Conservation (phyloP, 1,140 invertebrate genomes). For the Macrocentrus cingulum region DNA sequence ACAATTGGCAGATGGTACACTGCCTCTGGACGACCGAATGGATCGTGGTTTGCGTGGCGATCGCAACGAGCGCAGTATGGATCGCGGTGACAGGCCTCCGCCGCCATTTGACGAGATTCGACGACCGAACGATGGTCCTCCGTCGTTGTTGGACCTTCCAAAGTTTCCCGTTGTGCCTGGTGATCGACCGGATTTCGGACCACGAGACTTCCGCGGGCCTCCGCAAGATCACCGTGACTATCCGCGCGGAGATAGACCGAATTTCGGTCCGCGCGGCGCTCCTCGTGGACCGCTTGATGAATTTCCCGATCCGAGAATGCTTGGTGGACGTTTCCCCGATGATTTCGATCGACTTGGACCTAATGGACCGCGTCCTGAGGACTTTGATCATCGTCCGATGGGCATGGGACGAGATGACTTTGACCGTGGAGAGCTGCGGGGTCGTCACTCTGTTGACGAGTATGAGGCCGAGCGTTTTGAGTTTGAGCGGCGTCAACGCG, state of each 20-base stretch:
- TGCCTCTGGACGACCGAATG: slow-evolving; percentile 51
- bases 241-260: slow-evolving; percentile 33
- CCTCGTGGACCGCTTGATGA: slow-evolving; percentile 40
- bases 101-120: slow-evolving; percentile 40
- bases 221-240: slow-evolving; percentile 41
- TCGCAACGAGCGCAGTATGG: slow-evolving; percentile 41
- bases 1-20: slow-evolving; percentile 54
- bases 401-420: slow-evolving; percentile 48
- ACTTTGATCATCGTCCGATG: slow-evolving; percentile 49
- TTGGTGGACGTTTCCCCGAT: slow-evolving; percentile 42
- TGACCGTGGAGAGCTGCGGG: slow-evolving; percentile 45
- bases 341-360: slow-evolving; percentile 49
- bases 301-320: slow-evolving; percentile 45
- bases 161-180: slow-evolving; percentile 42
- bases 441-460: slow-evolving; percentile 47
- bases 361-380: slow-evolving; percentile 49
- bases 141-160: slow-evolving; percentile 50
- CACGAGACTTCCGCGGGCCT: slow-evolving; percentile 42
- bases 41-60: slow-evolving; percentile 42
- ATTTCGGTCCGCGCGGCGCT: slow-evolving; percentile 39
- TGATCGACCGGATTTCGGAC: slow-evolving; percentile 43
- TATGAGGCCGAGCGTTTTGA: slow-evolving; percentile 51
- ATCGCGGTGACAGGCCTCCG: slow-evolving; percentile 38
- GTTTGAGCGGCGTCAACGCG: slow-evolving; percentile 49
- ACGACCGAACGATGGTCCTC: slow-evolving; percentile 40